A percentile compares a stretch with the other conserved stretches of the same genome.
phyloP scores from a whole-genome alignment of 2,113 vertebrate genomes.

The Dryoscopus gambensis region DNA sequence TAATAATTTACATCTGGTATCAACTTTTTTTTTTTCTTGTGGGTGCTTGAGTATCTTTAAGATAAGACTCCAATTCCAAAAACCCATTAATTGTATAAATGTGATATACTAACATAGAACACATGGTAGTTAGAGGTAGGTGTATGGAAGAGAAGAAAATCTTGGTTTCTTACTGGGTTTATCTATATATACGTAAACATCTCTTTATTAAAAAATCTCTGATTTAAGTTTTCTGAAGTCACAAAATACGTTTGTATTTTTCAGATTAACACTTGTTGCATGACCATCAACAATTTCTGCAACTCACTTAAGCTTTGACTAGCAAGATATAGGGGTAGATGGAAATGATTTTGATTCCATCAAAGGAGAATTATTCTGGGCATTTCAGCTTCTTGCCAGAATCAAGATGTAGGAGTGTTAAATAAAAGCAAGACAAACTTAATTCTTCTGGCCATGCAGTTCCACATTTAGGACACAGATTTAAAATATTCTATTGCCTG shows the following conservation, averaged over 20 bases:
- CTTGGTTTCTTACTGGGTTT: neutral
- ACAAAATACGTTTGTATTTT: neutral
- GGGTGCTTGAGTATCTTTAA: neutral
- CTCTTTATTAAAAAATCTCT: neutral
- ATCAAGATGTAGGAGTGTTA: neutral
- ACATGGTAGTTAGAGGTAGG: neutral
- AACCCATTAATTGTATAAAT: neutral
- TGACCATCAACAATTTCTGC: neutral
- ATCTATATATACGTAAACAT: neutral
- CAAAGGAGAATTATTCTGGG: neutral
- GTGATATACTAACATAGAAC: neutral
- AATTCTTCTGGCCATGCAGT: neutral
- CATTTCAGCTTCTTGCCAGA: neutral
- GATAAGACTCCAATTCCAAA: neutral
- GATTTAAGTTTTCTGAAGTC: neutral
- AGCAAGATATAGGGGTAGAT: neutral
- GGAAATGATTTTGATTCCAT: neutral
- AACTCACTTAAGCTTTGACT: neutral
- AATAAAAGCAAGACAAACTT: neutral
- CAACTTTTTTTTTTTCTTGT: neutral
- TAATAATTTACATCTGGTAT: neutral
- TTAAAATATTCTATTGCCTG: neutral
- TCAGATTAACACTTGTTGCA: neutral
- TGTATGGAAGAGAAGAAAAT: neutral
- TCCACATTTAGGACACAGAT: neutral